Conservation (phyloP, 23 tunicate species). For the Styela clava region DNA sequence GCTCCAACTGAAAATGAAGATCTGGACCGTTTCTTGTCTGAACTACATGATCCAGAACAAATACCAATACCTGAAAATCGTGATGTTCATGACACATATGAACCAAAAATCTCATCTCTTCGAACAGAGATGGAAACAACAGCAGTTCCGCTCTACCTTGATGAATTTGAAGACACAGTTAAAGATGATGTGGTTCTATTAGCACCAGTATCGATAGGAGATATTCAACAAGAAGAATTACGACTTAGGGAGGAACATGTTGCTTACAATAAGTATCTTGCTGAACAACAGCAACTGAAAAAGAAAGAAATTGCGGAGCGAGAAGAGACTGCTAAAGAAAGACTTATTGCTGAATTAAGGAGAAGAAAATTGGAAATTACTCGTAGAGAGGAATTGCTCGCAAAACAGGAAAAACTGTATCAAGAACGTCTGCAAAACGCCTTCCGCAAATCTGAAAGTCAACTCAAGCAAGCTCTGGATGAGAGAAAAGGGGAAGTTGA, state of each 20-base stretch:
- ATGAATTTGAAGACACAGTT: constrained; percentile 81
- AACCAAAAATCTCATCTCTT: constrained; percentile 36
- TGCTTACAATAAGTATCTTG: constrained; percentile 19
- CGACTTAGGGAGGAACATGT: constrained; percentile 54
- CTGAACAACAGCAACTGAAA: constrained; percentile 37
- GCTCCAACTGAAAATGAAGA: constrained; percentile 56
- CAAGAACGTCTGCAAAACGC: constrained; percentile 79
- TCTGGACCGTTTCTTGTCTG: constrained; percentile 29
- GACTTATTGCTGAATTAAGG: constrained; percentile 46
- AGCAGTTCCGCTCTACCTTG: constrained; percentile 50
- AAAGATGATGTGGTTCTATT: constrained; percentile 64
- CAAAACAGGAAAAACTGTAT: constrained; percentile 37
- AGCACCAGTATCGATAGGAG: constrained; percentile 56
- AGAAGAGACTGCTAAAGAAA: constrained; percentile 62
- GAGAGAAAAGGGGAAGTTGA: constrained; percentile 83
- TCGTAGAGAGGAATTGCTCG: constrained; percentile 47
- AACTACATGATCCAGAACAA: constrained; percentile 39
- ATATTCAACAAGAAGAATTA: constrained; percentile 57
- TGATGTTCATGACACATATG: constrained; percentile 16
- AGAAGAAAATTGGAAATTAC: constrained; percentile 43
- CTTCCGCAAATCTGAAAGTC: constrained; percentile 76
- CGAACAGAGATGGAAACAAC: constrained; percentile 45
- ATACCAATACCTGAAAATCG: constrained; percentile 11
- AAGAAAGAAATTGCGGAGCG: constrained; percentile 43
- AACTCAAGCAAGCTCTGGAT: constrained; percentile 54